Evolutionary conservation across 2,888 invertebrate genomes (phyloP), one percentile per base, ranked within the genome.

Genomic region (Listrodromus nycthemerus): DNA sequence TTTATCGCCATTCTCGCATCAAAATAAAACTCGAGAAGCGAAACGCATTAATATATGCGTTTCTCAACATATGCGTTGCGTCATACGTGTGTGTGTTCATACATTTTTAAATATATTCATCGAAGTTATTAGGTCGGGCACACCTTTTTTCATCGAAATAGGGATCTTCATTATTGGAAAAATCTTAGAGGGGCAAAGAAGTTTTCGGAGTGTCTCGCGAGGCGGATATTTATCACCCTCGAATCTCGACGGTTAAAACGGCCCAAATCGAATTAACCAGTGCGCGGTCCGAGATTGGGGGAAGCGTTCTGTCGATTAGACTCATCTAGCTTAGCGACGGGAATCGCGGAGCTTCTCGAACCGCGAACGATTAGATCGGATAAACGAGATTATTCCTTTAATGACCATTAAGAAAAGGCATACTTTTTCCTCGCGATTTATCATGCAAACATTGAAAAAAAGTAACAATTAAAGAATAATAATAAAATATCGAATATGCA

Each of bases 191-290:
- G 30, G 61, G 6, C 16, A 27, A 24, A 70, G 27, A 45, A 61
- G 48, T 30, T 33, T 10, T 8, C 37, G 58, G 8, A 37, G 6
- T 24, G n/a, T 58, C 16, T n/a, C 16, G 61, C 30, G 37, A 37
- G 0, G n/a, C 19, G 1, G 7, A 37, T 52, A 16, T 65, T 86
- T 88, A 89, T 90, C 89, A 84, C 88, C 89, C 89, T 86, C 85
- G 76, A 82, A 88, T 89, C 89, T 88, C 37, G 50, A 50, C 71
- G 75, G 77, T 69, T 75, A 73, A 85, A 86, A 85, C 67, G n/a
- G 45, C 73, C 85, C 70, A 89, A 89, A 90, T 89, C 89, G 86
- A 89, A 88, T 89, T 88, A 89, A 85, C 41, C 73, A 45, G 41
- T 45, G 41, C 61, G 69, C 74, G 61, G 37, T 41, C n/a, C 69